phyloP scores from a whole-genome alignment of 2,797 vertebrate genomes.

The Eleutherodactylus coqui region DNA sequence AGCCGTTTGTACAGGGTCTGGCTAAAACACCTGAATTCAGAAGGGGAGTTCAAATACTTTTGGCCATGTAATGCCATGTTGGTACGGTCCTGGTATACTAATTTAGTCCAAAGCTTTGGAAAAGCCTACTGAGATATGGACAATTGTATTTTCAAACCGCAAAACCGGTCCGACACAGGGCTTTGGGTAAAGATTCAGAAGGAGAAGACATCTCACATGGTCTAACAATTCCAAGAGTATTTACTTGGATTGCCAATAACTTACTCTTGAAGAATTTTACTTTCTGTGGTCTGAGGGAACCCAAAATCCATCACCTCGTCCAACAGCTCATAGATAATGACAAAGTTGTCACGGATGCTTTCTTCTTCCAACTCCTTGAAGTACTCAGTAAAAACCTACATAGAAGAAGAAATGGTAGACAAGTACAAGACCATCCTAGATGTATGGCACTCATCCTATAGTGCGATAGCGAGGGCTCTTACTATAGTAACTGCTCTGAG shows the following conservation, averaged over 20 bases:
- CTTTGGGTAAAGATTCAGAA: neutral
- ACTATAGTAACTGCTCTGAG: neutral
- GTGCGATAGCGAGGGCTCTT: neutral
- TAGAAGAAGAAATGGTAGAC: neutral
- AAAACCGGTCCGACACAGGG: neutral
- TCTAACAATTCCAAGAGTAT: neutral
- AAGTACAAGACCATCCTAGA: neutral
- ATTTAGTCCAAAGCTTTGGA: neutral
- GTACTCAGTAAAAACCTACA: slow-evolving; percentile 91
- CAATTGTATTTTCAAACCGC: too few species aligned
- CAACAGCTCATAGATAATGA: slow-evolving; percentile 91
- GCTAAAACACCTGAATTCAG: neutral
- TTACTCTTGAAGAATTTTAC: slow-evolving; percentile 96
- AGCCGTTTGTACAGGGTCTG: too few species aligned
- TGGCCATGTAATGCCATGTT: neutral
- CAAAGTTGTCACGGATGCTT: slow-evolving; percentile 94
- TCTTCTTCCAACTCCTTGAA: slow-evolving; percentile 96
- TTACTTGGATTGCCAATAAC: slow-evolving; percentile 54
- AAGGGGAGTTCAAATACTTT: neutral
- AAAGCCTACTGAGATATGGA: neutral
- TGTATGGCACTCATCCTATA: neutral
- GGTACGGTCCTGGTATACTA: neutral
- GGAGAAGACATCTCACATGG: too few species aligned
- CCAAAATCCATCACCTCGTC: slow-evolving; percentile 97
- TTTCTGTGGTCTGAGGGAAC: slow-evolving; percentile 95